These are phyloP conservation scores for Apodemia zela DNA, from an alignment of 2,888 invertebrate genomes.

Conservation along the genomic window DNA sequence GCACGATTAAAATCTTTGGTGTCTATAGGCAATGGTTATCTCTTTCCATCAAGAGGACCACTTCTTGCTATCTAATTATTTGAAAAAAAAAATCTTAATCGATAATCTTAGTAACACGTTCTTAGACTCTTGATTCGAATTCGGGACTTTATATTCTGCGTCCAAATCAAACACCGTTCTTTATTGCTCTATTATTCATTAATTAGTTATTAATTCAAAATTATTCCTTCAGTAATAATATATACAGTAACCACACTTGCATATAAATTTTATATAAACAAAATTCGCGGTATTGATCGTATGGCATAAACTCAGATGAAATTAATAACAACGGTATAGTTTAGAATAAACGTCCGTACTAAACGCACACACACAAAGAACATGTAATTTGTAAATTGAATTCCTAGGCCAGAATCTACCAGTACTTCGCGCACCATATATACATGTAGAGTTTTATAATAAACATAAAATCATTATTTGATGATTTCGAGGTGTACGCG, in stretches of 20 bases:
- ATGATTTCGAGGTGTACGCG: constrained; percentile 72
- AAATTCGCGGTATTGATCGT: constrained; percentile 48
- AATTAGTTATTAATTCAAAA: not conserved
- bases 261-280: constrained; percentile 29
- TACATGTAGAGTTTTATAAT: constrained; percentile 62
- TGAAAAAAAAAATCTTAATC: too few relatives aligned
- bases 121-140: too few relatives aligned
- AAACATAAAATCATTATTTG: constrained; percentile 79
- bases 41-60: too few relatives aligned
- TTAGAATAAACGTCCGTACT: constrained; percentile 53
- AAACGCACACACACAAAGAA: constrained; percentile 41
- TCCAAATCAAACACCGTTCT: too few relatives aligned
- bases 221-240: not conserved
- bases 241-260: not conserved
- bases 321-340: constrained; percentile 60
- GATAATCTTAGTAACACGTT: too few relatives aligned
- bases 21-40: too few relatives aligned
- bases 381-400: constrained; percentile 42
- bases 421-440: constrained; percentile 27
- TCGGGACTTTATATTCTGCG: too few relatives aligned
- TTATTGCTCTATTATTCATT: too few relatives aligned
- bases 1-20: too few relatives aligned
- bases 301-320: constrained; percentile 49
- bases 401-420: constrained; percentile 36
- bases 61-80: too few relatives aligned